These are phyloP conservation scores for Chrysolina americana DNA, from an alignment of 2,888 invertebrate genomes.

Conservation along the genomic window DNA sequence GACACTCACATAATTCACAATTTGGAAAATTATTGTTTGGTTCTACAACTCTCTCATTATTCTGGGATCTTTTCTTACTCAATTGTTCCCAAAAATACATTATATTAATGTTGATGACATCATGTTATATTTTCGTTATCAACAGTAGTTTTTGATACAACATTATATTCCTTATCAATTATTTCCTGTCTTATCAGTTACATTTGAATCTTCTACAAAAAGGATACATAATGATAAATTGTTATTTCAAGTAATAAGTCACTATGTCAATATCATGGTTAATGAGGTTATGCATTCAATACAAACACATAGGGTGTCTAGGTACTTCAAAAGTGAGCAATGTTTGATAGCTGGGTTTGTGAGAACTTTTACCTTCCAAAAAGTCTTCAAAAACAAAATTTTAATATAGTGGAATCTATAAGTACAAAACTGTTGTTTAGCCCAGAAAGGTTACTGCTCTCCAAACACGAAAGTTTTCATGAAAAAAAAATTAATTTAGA, in stretches of 20 bases:
- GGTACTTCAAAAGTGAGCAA: no score
- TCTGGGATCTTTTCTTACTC: constrained; percentile 29
- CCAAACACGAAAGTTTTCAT: no score
- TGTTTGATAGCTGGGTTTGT: no score
- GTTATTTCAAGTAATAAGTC: neutral
- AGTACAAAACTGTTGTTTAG: no score
- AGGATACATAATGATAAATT: neutral
- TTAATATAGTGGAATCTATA: no score
- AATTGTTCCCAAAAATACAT: constrained; percentile 46
- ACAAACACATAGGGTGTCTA: no score
- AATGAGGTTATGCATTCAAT: no score
- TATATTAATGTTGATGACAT: constrained; percentile 29
- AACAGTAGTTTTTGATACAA: neutral
- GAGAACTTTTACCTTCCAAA: neutral
- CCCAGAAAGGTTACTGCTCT: no score
- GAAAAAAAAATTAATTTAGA: no score
- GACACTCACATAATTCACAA: constrained; percentile 51
- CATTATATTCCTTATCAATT: constrained; percentile 34
- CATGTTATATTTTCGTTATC: constrained; percentile 15
- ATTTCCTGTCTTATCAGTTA: constrained; percentile 32
- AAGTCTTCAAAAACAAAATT: no score
- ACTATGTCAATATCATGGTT: neutral
- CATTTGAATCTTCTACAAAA: neutral
- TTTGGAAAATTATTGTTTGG: constrained; percentile 12
- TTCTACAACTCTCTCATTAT: constrained; percentile 16